A percentile compares a stretch with the other conserved stretches of the same genome.
Conservation (phyloP, 2,888 invertebrate species). For the Sinodicranocentrus sp. region DNA sequence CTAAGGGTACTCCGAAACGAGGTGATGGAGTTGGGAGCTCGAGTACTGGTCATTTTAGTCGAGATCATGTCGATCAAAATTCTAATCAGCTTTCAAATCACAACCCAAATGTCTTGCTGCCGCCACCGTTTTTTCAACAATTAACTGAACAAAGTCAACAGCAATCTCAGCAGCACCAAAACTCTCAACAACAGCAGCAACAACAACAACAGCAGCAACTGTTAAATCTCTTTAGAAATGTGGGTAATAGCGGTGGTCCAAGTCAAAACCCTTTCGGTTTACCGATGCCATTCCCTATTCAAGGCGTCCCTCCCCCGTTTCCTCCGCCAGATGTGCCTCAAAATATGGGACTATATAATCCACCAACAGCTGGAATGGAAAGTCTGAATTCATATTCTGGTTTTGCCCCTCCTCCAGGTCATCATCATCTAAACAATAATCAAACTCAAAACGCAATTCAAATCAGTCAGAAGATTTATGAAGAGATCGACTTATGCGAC, state of each 20-base stretch:
- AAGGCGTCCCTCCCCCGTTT: constrained; percentile 62
- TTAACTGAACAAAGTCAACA: constrained; percentile 63
- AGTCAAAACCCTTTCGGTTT: constrained; percentile 67
- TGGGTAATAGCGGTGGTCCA: constrained; percentile 12
- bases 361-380: constrained; percentile 1
- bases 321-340: constrained; percentile 60
- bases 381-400: background rate
- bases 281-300: constrained; percentile 68
- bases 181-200: constrained; percentile 40
- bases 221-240: constrained; percentile 54
- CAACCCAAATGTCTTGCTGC: constrained; percentile 65
- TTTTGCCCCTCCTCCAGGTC: background rate
- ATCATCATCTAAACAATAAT: constrained; percentile 20
- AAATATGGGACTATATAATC: background rate
- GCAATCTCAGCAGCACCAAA: constrained; percentile 47
- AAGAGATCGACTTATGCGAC: constrained; percentile 57
- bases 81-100: constrained; percentile 69
- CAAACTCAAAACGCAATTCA: constrained; percentile 30
- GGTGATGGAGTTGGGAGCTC: constrained; percentile 77
- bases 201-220: constrained; percentile 64
- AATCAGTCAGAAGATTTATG: constrained; percentile 56
- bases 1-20: constrained; percentile 74
- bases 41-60: background rate
- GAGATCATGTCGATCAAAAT: constrained; percentile 70
- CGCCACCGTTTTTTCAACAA: constrained; percentile 75